These are phyloP conservation scores for Oncorhynchus kisutch DNA, from an alignment of 2,113 vertebrate species.

Conservation along the genomic window DNA sequence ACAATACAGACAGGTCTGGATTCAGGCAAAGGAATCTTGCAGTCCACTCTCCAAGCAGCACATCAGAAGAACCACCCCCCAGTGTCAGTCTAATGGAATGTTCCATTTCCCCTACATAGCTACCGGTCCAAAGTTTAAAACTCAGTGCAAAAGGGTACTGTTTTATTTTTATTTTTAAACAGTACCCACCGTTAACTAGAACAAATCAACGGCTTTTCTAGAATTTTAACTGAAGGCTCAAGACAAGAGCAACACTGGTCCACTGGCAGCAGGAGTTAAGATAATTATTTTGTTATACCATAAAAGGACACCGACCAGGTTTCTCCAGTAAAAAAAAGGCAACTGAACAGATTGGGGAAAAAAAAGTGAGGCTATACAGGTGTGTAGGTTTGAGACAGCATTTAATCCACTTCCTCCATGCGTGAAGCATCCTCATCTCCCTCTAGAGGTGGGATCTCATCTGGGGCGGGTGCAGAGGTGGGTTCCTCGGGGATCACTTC, in stretches of 20 bases:
- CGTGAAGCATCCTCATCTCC: conserved; percentile 88
- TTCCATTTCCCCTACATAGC: conserved; percentile 48
- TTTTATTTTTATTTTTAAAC: conserved; percentile 37
- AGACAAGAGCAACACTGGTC: conserved; percentile 55
- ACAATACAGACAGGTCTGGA: conserved; percentile 73
- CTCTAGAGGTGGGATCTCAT: conserved; percentile 88
- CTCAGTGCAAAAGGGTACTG: conserved; percentile 73
- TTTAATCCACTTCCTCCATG: conserved; percentile 96
- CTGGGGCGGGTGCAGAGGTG: conserved; percentile 69
- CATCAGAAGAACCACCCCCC: conserved; percentile 46
- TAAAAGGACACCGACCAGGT: conserved; percentile 19
- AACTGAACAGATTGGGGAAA: conserved; percentile 40
- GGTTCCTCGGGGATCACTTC: conserved; percentile 80
- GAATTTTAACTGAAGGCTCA: conserved; percentile 33
- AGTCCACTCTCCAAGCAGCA: conserved; percentile 68
- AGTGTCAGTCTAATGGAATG: conserved; percentile 59
- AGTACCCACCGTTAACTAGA: conserved; percentile 44
- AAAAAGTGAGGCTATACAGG: conserved; percentile 55
- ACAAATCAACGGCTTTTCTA: conserved; percentile 56
- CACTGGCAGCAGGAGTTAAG: conserved; percentile 66
- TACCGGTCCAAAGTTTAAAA: conserved; percentile 55
- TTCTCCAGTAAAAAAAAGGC: conserved; percentile 35
- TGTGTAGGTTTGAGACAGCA: conserved; percentile 28
- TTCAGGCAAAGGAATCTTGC: conserved; percentile 69
- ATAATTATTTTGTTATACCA: conserved; percentile 41